These are phyloP conservation scores for Pyrgilauda ruficollis DNA, from an alignment of 2,113 vertebrate species.

Conservation along the genomic window DNA sequence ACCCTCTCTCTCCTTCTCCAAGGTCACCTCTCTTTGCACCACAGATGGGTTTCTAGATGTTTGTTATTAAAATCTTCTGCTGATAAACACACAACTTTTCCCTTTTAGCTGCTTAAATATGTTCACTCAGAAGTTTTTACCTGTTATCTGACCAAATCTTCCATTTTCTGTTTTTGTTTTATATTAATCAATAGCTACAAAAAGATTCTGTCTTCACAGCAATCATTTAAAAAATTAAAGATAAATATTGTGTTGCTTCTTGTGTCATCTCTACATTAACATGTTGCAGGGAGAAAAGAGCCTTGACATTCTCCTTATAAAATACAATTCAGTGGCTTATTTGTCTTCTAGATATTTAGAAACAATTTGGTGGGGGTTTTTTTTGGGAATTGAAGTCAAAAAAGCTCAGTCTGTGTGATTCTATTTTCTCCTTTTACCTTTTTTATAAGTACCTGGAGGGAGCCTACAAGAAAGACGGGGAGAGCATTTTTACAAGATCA, in stretches of 20 bases:
- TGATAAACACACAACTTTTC: neutral
- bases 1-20: neutral
- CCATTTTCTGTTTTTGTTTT: neutral
- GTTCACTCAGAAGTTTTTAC: neutral
- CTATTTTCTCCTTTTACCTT: neutral
- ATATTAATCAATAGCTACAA: neutral
- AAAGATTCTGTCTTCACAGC: neutral
- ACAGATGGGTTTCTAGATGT: neutral
- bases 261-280: neutral
- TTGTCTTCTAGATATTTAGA: neutral
- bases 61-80: neutral
- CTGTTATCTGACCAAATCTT: neutral
- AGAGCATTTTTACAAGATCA: neutral
- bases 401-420: neutral
- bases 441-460: neutral
- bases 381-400: neutral
- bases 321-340: neutral
- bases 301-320: neutral
- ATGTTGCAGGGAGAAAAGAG: neutral
- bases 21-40: neutral
- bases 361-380: fast-evolving
- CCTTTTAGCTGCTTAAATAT: neutral
- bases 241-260: neutral
- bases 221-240: neutral
- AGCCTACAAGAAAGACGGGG: neutral